Percentiles rank a stretch among this genome's conserved stretches.
These are phyloP conservation scores for Dendrophyllia cribrosa DNA, from an alignment of 64 coral and sea anemone genomes.

Conservation along the genomic window DNA sequence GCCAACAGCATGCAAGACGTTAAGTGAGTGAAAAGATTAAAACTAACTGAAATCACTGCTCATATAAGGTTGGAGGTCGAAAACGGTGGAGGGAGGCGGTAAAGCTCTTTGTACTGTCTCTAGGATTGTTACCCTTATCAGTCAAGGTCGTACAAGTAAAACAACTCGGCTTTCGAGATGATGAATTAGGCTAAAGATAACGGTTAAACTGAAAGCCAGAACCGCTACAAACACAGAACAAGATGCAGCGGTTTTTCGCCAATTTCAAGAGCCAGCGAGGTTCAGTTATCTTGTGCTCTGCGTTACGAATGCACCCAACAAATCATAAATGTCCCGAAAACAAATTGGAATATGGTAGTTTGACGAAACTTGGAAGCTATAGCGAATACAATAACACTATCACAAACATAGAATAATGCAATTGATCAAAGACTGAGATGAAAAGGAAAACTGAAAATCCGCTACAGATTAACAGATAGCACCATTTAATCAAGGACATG, in stretches of 20 bases:
- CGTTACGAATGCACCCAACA: too few relatives aligned
- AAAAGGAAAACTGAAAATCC: not conserved
- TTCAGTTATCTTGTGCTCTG: too few relatives aligned
- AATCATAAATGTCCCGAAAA: too few relatives aligned
- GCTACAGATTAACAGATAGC: not conserved
- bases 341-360: too few relatives aligned
- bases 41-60: too few relatives aligned
- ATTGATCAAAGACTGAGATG: not conserved
- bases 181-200: not conserved
- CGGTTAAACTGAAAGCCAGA: not conserved
- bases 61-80: too few relatives aligned
- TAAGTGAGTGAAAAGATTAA: not conserved
- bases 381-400: too few relatives aligned
- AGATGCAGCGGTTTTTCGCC: too few relatives aligned
- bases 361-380: too few relatives aligned
- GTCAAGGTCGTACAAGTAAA: conserved; percentile 7
- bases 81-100: too few relatives aligned
- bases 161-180: not conserved
- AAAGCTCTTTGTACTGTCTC: not conserved
- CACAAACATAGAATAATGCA: too few relatives aligned
- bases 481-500: not conserved
- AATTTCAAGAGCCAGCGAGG: too few relatives aligned
- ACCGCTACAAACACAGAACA: not conserved
- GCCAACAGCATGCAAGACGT: not conserved
- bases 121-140: not conserved